Conservation (phyloP, 1,140 invertebrate genomes). For the Drosophila arizonae region DNA sequence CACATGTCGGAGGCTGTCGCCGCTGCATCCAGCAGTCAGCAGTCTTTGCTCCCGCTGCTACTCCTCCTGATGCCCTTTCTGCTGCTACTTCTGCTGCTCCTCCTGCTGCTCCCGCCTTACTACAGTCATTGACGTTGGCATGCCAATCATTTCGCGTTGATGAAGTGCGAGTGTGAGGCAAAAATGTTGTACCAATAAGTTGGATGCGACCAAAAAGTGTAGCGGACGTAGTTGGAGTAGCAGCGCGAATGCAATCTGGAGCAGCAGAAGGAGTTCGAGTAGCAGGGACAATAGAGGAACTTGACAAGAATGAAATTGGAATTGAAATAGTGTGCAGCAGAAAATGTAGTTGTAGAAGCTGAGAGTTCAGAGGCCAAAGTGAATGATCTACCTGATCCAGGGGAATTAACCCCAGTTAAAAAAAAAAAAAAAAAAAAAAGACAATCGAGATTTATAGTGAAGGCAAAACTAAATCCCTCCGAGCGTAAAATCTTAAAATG, state of each 20-base stretch:
- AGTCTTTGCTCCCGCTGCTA: not conserved
- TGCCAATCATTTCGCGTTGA: conserved; percentile 81
- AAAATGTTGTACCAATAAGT: conserved; percentile 76
- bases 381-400: no score
- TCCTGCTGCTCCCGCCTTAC: not conserved
- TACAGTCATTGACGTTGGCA: conserved; percentile 60
- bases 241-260: not conserved
- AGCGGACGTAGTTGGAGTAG: not conserved
- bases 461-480: no score
- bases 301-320: not conserved
- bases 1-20: conserved; percentile 77
- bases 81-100: not conserved
- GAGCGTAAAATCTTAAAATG: no score
- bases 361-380: no score
- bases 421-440: no score
- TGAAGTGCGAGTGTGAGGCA: conserved; percentile 79
- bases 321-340: no score
- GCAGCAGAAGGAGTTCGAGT: not conserved
- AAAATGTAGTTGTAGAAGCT: no score
- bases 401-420: no score
- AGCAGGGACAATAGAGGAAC: no score
- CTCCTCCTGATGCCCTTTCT: not conserved
- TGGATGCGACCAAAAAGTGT: conserved; percentile 17
- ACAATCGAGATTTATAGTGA: no score
- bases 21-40: conserved; percentile 49